Evolutionary conservation across 1,140 invertebrate species (phyloP).

Genomic region (Zaprionus lachaisei): DNA sequence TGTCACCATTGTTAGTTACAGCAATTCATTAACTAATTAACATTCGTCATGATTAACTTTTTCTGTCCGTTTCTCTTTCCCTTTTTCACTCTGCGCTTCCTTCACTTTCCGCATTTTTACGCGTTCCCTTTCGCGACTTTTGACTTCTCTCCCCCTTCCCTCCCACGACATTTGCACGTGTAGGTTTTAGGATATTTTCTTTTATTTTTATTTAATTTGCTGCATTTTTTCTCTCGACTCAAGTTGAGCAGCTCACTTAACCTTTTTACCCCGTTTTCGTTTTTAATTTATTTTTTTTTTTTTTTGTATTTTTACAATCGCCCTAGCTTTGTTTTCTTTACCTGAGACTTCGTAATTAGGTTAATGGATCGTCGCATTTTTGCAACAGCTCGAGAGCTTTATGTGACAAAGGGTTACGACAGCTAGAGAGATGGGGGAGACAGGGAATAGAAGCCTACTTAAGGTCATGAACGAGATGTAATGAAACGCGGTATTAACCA

Average conservation of each 20-base stretch:
- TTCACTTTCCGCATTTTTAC: not conserved
- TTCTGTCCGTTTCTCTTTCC: slow-evolving; percentile 9
- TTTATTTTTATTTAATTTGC: slow-evolving; percentile 32
- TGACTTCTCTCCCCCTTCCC: not conserved
- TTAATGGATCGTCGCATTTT: slow-evolving; percentile 72
- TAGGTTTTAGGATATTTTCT: slow-evolving; percentile 30
- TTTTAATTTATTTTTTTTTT: slow-evolving; percentile 25
- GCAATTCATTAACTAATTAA: slow-evolving; percentile 67
- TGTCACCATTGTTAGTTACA: slow-evolving; percentile 21
- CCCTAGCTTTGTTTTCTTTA: slow-evolving; percentile 50
- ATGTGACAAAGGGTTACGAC: slow-evolving; percentile 13
- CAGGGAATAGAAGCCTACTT: not conserved
- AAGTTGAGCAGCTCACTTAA: slow-evolving; percentile 64
- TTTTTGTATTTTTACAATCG: slow-evolving; percentile 22
- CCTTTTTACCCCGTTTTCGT: slow-evolving; percentile 36
- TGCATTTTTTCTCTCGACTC: slow-evolving; percentile 48
- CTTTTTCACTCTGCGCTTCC: slow-evolving; percentile 17
- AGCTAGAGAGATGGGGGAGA: not conserved
- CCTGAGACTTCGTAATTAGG: slow-evolving; percentile 69
- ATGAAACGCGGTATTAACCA: not conserved
- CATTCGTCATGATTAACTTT: slow-evolving; percentile 63
- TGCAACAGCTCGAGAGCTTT: slow-evolving; percentile 23
- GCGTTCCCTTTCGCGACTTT: not conserved
- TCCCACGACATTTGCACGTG: not conserved
- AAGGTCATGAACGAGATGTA: slow-evolving; percentile 12